These are phyloP conservation scores for Streptopelia turtur DNA, from an alignment of 2,797 vertebrate species.

Conservation along the genomic window DNA sequence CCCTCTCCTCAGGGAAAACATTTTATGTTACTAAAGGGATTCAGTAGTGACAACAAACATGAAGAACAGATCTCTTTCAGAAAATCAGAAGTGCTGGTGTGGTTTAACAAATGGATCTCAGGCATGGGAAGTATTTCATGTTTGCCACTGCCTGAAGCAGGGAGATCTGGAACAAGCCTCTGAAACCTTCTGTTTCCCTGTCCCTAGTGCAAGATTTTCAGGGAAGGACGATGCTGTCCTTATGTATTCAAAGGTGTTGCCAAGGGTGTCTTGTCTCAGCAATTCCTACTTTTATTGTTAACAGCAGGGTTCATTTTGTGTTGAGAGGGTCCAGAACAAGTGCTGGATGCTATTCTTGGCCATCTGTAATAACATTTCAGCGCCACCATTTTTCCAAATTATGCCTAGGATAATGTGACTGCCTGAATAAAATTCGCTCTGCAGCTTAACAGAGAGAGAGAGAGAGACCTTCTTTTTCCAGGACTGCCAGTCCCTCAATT, in stretches of 20 bases:
- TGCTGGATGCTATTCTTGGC: constrained; percentile 27
- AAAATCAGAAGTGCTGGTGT: background rate
- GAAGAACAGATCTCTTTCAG: background rate
- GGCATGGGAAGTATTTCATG: background rate
- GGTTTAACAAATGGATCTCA: background rate
- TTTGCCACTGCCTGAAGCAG: background rate
- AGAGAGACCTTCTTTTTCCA: constrained; percentile 47
- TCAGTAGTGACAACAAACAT: background rate
- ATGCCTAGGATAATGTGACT: background rate
- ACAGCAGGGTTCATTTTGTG: constrained; percentile 20
- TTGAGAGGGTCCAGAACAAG: background rate
- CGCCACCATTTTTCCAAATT: background rate
- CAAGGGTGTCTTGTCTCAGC: background rate
- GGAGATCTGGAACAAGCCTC: background rate
- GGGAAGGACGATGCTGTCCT: background rate
- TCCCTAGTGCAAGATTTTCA: background rate
- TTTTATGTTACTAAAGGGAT: background rate
- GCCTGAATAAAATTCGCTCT: background rate
- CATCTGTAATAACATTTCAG: constrained; percentile 32
- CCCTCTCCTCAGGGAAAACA: background rate
- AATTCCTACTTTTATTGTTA: background rate
- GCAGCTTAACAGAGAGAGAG: background rate
- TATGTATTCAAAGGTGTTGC: background rate
- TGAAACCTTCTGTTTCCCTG: background rate
- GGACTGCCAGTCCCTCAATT: constrained; percentile 31